Evolutionary conservation across 2,113 vertebrate species (phyloP).

Genomic region (Jaculus jaculus): DNA sequence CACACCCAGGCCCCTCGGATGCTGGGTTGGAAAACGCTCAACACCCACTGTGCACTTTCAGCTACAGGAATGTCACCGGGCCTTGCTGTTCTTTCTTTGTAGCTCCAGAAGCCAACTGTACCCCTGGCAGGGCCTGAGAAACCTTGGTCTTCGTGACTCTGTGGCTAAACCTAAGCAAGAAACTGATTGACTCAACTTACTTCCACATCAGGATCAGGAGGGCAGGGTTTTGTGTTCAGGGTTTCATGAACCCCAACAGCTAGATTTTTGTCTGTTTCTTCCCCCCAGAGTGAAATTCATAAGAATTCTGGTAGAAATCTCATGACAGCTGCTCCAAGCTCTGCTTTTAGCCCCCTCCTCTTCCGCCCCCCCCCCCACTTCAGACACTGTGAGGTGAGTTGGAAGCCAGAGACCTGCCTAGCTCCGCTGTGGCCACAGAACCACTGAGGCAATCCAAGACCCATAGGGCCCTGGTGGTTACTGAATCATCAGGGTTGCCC

Average conservation of each 20-base stretch:
- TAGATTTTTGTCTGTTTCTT: conserved; percentile 3
- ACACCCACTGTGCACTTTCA: background rate
- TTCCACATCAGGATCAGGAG: background rate
- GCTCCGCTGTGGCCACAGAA: background rate
- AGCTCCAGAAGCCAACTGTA: background rate
- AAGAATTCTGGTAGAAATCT: conserved; percentile 40
- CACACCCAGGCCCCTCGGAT: background rate
- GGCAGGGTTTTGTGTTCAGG: background rate
- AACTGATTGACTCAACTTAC: background rate
- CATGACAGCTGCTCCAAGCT: rapidly evolving
- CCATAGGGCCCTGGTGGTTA: background rate
- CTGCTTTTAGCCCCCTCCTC: background rate
- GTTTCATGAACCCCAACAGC: background rate
- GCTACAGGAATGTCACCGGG: rapidly evolving
- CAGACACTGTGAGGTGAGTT: background rate
- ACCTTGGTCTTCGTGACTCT: background rate
- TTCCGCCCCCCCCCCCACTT: background rate
- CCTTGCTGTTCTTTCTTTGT: background rate
- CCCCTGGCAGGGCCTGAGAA: background rate
- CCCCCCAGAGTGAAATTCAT: background rate
- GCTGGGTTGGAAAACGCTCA: background rate
- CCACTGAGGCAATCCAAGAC: background rate
- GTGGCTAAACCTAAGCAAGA: background rate
- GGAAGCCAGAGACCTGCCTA: background rate
- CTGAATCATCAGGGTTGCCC: background rate